Evolutionary conservation across 2,888 invertebrate genomes (phyloP).

Genomic region (Hermaeophaga mercurialis): DNA sequence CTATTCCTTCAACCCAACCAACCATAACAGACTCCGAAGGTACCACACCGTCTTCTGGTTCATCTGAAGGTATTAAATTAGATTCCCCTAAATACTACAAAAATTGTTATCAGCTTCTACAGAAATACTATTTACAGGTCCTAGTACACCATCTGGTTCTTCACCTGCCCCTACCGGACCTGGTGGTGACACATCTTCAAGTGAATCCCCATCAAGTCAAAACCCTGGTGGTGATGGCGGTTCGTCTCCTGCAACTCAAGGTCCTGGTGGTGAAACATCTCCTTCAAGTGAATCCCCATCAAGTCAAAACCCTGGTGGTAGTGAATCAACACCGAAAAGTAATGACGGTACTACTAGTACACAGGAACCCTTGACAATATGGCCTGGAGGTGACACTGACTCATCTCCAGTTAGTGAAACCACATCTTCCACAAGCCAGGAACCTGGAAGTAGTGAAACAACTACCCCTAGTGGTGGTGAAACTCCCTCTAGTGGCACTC

Average conservation of each 20-base stretch:
- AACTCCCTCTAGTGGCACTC: no score
- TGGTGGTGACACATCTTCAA: conserved; percentile 1
- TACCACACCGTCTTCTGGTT: not conserved
- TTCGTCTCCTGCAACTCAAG: conserved; percentile 2
- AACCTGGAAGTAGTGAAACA: no score
- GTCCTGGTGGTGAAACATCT: conserved; percentile 2
- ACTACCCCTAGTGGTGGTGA: no score
- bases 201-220: conserved; percentile 12
- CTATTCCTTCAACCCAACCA: not conserved
- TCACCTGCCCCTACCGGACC: conserved; percentile 12
- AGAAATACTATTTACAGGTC: not conserved
- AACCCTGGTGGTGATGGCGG: not conserved
- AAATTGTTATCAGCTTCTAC: not conserved
- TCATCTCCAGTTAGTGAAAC: no score
- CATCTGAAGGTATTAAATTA: not conserved
- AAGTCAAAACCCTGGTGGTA: conserved; percentile 1
- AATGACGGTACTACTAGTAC: no score
- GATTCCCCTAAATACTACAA: not conserved
- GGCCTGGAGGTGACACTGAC: no score
- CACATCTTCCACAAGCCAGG: no score
- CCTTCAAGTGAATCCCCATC: conserved; percentile 8
- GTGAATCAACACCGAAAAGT: no score
- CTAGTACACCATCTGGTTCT: not conserved
- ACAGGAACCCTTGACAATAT: no score
- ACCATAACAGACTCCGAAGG: not conserved